These are phyloP conservation scores for Emmelina monodactyla DNA, from an alignment of 2,888 invertebrate genomes.

Conservation along the genomic window DNA sequence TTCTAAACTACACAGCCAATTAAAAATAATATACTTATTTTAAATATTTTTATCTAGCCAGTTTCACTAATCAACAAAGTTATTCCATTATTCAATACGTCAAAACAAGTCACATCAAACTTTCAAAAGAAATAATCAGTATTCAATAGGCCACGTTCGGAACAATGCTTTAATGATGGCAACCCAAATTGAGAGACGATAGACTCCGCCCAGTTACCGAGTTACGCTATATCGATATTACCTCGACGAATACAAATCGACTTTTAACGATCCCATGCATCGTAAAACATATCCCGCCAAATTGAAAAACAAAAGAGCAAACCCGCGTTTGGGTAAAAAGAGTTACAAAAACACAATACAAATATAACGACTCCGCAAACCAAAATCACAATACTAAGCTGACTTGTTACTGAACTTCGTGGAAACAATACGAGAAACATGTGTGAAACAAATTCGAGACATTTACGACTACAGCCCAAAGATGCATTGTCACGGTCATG, in stretches of 20 bases:
- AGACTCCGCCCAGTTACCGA: not conserved
- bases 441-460: conserved; percentile 25
- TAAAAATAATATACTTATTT: too few relatives aligned
- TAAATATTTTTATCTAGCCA: too few relatives aligned
- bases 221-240: conserved; percentile 1
- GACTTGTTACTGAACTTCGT: conserved; percentile 3
- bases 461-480: conserved; percentile 14
- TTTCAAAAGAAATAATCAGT: not conserved
- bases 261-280: too few relatives aligned
- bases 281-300: too few relatives aligned
- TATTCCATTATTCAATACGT: too few relatives aligned
- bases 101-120: not conserved
- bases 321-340: too few relatives aligned
- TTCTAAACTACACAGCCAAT: too few relatives aligned
- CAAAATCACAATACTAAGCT: too few relatives aligned
- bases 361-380: too few relatives aligned
- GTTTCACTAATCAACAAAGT: too few relatives aligned
- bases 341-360: too few relatives aligned
- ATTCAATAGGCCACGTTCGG: not conserved
- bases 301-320: too few relatives aligned
- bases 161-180: not conserved
- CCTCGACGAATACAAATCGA: not conserved
- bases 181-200: not conserved
- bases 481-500: conserved; percentile 56
- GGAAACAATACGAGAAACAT: conserved; percentile 24